A percentile compares a stretch with the other conserved stretches of the same genome.
These are phyloP conservation scores for Colletes collaris DNA, from an alignment of 2,888 invertebrate genomes.

Conservation along the genomic window DNA sequence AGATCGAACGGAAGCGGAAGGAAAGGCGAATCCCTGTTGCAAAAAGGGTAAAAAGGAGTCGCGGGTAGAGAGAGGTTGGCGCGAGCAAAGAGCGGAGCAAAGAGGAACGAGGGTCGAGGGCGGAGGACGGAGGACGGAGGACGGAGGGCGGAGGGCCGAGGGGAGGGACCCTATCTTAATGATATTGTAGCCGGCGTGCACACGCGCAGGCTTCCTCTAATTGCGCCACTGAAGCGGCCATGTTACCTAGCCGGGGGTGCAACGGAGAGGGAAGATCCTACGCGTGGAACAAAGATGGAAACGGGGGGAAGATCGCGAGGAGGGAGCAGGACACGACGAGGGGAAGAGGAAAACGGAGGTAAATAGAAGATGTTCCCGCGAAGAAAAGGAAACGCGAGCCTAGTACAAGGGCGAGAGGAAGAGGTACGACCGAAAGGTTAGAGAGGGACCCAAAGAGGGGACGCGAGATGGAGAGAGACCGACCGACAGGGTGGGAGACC, in stretches of 20 bases:
- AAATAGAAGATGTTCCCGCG: slow-evolving; percentile 45
- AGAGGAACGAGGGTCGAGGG: slow-evolving; percentile 32
- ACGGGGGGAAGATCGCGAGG: slow-evolving; percentile 16
- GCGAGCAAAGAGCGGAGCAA: slow-evolving; percentile 20
- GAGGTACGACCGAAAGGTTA: slow-evolving; percentile 21
- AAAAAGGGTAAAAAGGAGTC: slow-evolving; percentile 47
- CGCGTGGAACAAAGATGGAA: slow-evolving; percentile 21
- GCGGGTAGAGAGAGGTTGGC: neutral
- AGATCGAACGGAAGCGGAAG: slow-evolving; percentile 16
- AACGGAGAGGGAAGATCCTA: slow-evolving; percentile 69
- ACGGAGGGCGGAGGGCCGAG: neutral
- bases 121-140: neutral
- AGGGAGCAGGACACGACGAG: slow-evolving; percentile 5
- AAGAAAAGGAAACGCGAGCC: slow-evolving; percentile 27
- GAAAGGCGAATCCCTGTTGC: slow-evolving; percentile 38
- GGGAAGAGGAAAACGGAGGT: slow-evolving; percentile 18
- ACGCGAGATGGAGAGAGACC: slow-evolving; percentile 40
- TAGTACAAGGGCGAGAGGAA: slow-evolving; percentile 30
- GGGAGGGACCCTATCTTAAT: slow-evolving; percentile 75
- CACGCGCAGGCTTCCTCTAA: slow-evolving; percentile 80
- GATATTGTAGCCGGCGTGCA: slow-evolving; percentile 80
- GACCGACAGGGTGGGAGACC: slow-evolving; percentile 47
- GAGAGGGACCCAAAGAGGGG: slow-evolving; percentile 25
- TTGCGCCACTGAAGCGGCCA: slow-evolving; percentile 80
- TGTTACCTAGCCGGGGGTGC: slow-evolving; percentile 74